Conservation (phyloP, 2,888 invertebrate species). For the Tetragnatha montana region DNA sequence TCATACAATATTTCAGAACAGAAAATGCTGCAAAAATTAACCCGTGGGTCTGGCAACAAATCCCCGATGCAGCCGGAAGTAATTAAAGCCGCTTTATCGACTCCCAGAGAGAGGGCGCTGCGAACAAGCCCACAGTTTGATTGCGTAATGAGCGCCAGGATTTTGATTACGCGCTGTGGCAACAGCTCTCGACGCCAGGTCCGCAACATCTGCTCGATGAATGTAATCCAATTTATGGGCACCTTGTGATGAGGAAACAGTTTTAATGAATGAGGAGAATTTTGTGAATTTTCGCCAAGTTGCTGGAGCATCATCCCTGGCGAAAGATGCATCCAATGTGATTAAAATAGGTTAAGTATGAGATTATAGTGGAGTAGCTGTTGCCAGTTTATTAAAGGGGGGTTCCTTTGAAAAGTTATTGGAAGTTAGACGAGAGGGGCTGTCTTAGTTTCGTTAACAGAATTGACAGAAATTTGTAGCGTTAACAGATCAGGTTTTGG, state of each 20-base stretch:
- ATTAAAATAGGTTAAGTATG: not conserved
- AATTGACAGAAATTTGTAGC: too few species aligned
- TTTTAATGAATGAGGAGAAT: not conserved
- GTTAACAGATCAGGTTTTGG: too few species aligned
- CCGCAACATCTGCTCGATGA: not conserved
- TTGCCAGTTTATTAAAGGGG: too few species aligned
- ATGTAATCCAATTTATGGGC: not conserved
- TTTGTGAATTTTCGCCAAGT: not conserved
- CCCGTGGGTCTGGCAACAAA: not conserved
- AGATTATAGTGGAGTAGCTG: not conserved
- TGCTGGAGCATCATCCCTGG: not conserved
- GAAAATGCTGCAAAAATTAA: too few species aligned
- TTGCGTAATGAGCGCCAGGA: constrained; percentile 47
- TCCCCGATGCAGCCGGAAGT: constrained; percentile 16
- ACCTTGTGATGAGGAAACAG: not conserved
- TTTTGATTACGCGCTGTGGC: constrained; percentile 45
- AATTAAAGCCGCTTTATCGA: constrained; percentile 59
- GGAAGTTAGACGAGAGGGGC: too few species aligned
- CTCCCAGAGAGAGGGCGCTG: constrained; percentile 53
- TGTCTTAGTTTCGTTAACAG: too few species aligned
- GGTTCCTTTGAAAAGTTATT: too few species aligned
- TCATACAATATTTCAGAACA: too few species aligned
- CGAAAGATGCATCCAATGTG: not conserved
- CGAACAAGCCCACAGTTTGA: constrained; percentile 45
- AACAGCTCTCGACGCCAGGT: not conserved